Base-by-base conservation (phyloP, 2,113 vertebrate genomes). In the Corvus cornix region DNA sequence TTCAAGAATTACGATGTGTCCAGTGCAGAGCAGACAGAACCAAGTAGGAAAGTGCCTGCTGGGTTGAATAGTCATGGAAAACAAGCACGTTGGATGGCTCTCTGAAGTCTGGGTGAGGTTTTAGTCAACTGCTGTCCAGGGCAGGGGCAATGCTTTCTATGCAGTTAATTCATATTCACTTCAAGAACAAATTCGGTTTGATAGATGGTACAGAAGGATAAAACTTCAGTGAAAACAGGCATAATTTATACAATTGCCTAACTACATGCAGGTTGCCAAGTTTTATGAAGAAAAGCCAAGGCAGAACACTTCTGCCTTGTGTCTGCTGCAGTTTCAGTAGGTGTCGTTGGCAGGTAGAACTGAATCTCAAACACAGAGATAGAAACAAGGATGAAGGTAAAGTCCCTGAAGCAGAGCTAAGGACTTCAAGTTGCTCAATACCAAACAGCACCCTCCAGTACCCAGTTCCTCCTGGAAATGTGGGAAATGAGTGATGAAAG, bases 261-360 rank as follows among this genome's bases (percentile, higher is more conserved):
- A 73, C 13, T 20, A 52, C 31, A 39, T 6, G 27, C 22, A 55
- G 48, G 6, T 13, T 66, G 51, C 37, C 20, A 81, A 28, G 26
- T 44, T 80, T 33, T 53, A 37, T 62, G 55, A 74, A 80, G 55
- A 69, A 77, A 94, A 89, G 51, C 43, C 79, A 90, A 89, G 53
- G 55, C 44, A 55, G 8, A 55, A 75, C 52, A 48, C 30, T 90
- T 31, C 11, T 46, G 30, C 23, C 52, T 67, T 43, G 44, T 35
- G 69, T 12, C 44, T 79, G 39, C 67, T 74, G 41, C 60, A 73
- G 53, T 56, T 80, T 55, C 77, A 51, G 0, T 22, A 37, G 10
- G 9, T 27, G 8, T 12, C 76, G 60, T 13, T 63, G 69, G 81
- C 67, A 84, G 59, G 60, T 11, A 60, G 39, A 70, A 46, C 20